These are phyloP conservation scores for Platorchestia sp. DNA, from an alignment of 1,140 invertebrate genomes.

Conservation along the genomic window DNA sequence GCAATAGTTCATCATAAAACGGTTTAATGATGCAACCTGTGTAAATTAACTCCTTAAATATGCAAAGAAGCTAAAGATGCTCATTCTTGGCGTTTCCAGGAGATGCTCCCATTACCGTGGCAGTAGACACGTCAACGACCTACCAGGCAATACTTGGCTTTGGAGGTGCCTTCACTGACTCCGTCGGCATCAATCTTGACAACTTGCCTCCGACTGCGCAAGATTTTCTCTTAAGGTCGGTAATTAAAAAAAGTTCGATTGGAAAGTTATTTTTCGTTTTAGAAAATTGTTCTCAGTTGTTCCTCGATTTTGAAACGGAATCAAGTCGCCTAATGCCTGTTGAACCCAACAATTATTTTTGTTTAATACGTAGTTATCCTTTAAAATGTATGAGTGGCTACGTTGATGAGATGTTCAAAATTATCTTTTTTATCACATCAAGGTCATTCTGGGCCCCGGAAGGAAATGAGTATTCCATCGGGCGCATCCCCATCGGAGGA, in stretches of 20 bases:
- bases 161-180: slow-evolving; percentile 57
- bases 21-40: neutral
- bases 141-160: slow-evolving; percentile 54
- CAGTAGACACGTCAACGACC: neutral
- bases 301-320: too few species aligned
- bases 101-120: neutral
- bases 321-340: too few species aligned
- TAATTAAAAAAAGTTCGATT: too few species aligned
- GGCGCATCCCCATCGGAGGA: slow-evolving; percentile 86
- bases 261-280: too few species aligned
- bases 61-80: neutral
- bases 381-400: too few species aligned
- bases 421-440: neutral
- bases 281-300: too few species aligned
- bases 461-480: slow-evolving; percentile 82
- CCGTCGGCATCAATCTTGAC: slow-evolving; percentile 9
- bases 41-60: neutral
- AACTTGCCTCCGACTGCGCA: neutral
- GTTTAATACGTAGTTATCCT: too few species aligned
- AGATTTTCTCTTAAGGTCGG: slow-evolving; percentile 11
- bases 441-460: slow-evolving; percentile 67
- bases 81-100: neutral
- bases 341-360: too few species aligned
- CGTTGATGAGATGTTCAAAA: too few species aligned
- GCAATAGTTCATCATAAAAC: neutral